Percentiles rank a stretch among this genome's conserved stretches.
phyloP scores from a whole-genome alignment of 1,140 invertebrate species.

The Megalonaias nervosa region DNA sequence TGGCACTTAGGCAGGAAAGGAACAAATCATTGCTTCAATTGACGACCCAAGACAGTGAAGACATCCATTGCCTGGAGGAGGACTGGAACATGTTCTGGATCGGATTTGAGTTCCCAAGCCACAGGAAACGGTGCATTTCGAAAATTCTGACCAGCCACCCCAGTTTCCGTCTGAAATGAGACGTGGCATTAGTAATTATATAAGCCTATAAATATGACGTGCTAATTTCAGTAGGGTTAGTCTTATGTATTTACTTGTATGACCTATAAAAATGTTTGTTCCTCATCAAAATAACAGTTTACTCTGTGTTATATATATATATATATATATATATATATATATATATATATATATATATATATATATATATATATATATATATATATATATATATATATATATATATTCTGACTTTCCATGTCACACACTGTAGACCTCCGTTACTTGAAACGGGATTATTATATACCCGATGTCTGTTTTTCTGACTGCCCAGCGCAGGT shows the following conservation, averaged over 20 bases:
- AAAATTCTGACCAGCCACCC: neutral
- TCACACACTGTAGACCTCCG: constrained; percentile 50
- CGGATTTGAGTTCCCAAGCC: neutral
- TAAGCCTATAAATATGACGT: too few species aligned
- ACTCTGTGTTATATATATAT: too few species aligned
- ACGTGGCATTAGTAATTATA: too few species aligned
- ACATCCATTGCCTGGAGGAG: neutral
- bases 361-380: too few species aligned
- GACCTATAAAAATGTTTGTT: too few species aligned
- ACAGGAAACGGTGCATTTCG: neutral
- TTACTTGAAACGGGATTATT: constrained; percentile 42
- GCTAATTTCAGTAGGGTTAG: too few species aligned
- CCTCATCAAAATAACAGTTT: too few species aligned
- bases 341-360: too few species aligned
- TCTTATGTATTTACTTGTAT: too few species aligned
- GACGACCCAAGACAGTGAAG: neutral
- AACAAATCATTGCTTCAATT: neutral
- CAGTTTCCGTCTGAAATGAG: neutral
- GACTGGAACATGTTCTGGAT: neutral
- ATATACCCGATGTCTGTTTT: constrained; percentile 29
- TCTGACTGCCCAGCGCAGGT: constrained; percentile 30
- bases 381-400: too few species aligned
- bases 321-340: too few species aligned
- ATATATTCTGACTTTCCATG: neutral
- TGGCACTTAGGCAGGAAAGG: too few species aligned